Conservation (phyloP, 2,888 invertebrate genomes). For the Drosophila anomalata region DNA sequence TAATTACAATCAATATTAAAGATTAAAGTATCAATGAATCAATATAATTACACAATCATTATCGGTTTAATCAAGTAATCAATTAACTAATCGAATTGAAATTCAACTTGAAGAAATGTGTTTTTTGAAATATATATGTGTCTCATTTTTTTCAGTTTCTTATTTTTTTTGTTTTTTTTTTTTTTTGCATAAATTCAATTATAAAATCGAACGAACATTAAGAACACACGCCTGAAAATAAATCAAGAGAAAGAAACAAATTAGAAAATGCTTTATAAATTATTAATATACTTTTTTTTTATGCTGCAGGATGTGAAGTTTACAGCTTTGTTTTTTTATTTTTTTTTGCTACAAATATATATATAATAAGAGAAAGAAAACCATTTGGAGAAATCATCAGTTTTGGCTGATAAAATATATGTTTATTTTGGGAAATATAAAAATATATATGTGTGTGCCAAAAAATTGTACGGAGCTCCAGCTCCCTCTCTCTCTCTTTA, state of each 20-base stretch:
- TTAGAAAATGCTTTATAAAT: constrained; percentile 61
- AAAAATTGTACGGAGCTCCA: constrained; percentile 24
- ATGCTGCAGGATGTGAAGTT: constrained; percentile 34
- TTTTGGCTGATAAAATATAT: constrained; percentile 31
- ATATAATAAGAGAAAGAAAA: constrained; percentile 45
- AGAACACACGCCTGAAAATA: constrained; percentile 76
- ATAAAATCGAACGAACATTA: constrained; percentile 66
- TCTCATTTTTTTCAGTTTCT: constrained; percentile 14
- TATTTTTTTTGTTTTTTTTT: constrained; percentile 6
- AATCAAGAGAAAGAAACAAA: constrained; percentile 74
- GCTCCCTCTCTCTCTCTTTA: neutral
- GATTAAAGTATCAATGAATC: constrained; percentile 55
- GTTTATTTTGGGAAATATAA: constrained; percentile 31
- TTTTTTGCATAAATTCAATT: constrained; percentile 64
- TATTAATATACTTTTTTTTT: constrained; percentile 36
- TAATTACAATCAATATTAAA: constrained; percentile 73
- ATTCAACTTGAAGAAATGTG: constrained; percentile 38
- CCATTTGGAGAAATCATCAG: constrained; percentile 45
- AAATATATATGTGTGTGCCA: constrained; percentile 35
- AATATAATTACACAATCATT: constrained; percentile 66
- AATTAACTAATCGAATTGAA: constrained; percentile 55
- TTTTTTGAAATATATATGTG: constrained; percentile 59
- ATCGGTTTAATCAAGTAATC: constrained; percentile 65
- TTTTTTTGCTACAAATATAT: constrained; percentile 47
- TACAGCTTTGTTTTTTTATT: constrained; percentile 15